Base-by-base conservation (phyloP, 2,888 invertebrate species). In the Troides oblongomaculatus region DNA sequence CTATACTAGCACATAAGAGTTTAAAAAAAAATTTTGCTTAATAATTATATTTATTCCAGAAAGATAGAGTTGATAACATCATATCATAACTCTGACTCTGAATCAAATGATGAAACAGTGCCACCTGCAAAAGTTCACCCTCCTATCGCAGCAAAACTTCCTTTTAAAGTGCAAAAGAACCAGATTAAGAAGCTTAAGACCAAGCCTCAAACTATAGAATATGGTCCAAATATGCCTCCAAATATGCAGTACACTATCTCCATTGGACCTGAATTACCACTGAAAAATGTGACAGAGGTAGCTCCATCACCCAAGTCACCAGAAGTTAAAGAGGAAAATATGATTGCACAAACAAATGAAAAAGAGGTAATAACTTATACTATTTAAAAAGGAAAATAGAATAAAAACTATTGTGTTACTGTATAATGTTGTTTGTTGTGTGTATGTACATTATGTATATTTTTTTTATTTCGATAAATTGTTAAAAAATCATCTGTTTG, bases 51-150 rank as follows among this genome's bases (percentile, higher is more conserved):
- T 39, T 56, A 39, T 53, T 64, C 18, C 87, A 94, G 94, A 70
- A 93, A 92, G 89, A 94, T 94, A 74, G 94, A 94, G 82, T 79
- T 94, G 58, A 94, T 94, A 68, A 94, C 94, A 25, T 93, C 93
- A 39, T 94, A 90, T 75, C 87, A 90, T 78, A 88, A 93, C 74
- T 93, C 93, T 0, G 93, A 93, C 68, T 93, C 93, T 0, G 93
- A 93, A 65, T 93, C 93, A 0, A 93, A 93, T 66, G 91, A 93
- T 59, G 93, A 93, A 74, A 68, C 81, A 0, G 87, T 87, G 14
- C 83, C 75, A 63, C 83, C 87, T 4, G 74, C 75, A 0, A 85
- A 83, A 66, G 25, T 71, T 10, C 58, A 72, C 10, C 72, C 75
- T 25, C 68, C 73, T n/a, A 59, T 61, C 1, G 21, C 43, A 7